Conservation (phyloP, 2,797 vertebrate genomes). For the Xiphorhynchus erythropygius region DNA sequence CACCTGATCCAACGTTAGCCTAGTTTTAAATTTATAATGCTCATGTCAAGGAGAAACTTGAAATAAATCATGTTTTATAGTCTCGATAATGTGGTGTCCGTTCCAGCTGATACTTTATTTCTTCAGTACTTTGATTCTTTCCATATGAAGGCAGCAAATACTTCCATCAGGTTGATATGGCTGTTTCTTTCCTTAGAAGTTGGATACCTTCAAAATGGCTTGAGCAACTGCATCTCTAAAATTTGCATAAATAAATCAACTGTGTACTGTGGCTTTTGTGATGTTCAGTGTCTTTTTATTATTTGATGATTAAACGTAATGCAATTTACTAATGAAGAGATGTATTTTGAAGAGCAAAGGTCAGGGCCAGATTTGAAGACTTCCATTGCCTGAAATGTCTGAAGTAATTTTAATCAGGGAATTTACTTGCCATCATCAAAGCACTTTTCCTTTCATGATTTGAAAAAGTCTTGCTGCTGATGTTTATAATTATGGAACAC, state of each 20-base stretch:
- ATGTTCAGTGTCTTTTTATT: slow-evolving; percentile 63
- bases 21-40: slow-evolving; percentile 60
- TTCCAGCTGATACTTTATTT: slow-evolving; percentile 66
- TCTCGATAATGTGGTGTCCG: slow-evolving; percentile 61
- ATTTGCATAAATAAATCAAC: slow-evolving; percentile 70
- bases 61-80: slow-evolving; percentile 73
- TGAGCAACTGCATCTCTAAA: slow-evolving; percentile 19
- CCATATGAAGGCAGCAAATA: slow-evolving; percentile 71
- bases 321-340: slow-evolving; percentile 71
- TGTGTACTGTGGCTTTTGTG: slow-evolving; percentile 57
- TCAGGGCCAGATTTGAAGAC: slow-evolving; percentile 50
- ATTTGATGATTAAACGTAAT: slow-evolving; percentile 69
- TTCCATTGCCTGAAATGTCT: slow-evolving; percentile 56
- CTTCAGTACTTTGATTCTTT: slow-evolving; percentile 71
- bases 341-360: slow-evolving; percentile 66
- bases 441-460: slow-evolving; percentile 56
- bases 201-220: slow-evolving; percentile 40
- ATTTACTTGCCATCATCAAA: slow-evolving; percentile 70
- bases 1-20: slow-evolving; percentile 54
- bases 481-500: slow-evolving; percentile 75
- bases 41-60: slow-evolving; percentile 62
- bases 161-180: slow-evolving; percentile 39
- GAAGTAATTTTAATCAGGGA: slow-evolving; percentile 65
- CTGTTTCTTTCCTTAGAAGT: slow-evolving; percentile 47
- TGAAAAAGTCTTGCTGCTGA: slow-evolving; percentile 65